Conservation (phyloP, 2,888 invertebrate species). For the Scaptomyza polygonia region DNA sequence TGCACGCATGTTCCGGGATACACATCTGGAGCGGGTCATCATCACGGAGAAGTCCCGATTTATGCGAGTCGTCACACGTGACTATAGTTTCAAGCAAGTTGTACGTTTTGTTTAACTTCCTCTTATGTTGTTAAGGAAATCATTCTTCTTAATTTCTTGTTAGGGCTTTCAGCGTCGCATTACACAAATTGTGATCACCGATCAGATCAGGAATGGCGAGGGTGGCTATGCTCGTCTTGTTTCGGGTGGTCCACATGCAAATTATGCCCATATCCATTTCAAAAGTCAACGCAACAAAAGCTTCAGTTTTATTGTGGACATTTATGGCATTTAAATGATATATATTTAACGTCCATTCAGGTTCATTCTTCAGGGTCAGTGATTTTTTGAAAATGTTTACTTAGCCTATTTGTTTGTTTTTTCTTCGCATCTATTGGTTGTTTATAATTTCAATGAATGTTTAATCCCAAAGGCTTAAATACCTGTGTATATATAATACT, state of each 20-base stretch:
- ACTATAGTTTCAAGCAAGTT: constrained; percentile 53
- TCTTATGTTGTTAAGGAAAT: neutral
- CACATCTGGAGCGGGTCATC: constrained; percentile 57
- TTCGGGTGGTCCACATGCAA: constrained; percentile 83
- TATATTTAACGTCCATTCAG: no score
- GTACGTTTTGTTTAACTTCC: constrained; percentile 29
- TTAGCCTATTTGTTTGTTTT: no score
- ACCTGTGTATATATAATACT: no score
- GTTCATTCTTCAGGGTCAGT: no score
- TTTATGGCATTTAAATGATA: constrained; percentile 81
- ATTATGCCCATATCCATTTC: constrained; percentile 82
- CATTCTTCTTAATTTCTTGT: neutral
- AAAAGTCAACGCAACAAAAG: constrained; percentile 84
- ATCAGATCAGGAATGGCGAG: constrained; percentile 84
- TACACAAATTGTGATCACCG: constrained; percentile 82
- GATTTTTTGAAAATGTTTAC: no score
- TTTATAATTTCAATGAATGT: no score
- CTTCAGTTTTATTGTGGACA: constrained; percentile 84
- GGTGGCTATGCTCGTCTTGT: constrained; percentile 84
- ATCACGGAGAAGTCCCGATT: constrained; percentile 59
- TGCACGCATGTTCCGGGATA: constrained; percentile 52
- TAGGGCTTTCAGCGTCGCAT: constrained; percentile 62
- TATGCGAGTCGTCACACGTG: constrained; percentile 57
- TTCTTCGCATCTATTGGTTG: no score
- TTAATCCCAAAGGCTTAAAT: no score